Conservation (phyloP, 2,113 vertebrate species). For the Parus major region DNA sequence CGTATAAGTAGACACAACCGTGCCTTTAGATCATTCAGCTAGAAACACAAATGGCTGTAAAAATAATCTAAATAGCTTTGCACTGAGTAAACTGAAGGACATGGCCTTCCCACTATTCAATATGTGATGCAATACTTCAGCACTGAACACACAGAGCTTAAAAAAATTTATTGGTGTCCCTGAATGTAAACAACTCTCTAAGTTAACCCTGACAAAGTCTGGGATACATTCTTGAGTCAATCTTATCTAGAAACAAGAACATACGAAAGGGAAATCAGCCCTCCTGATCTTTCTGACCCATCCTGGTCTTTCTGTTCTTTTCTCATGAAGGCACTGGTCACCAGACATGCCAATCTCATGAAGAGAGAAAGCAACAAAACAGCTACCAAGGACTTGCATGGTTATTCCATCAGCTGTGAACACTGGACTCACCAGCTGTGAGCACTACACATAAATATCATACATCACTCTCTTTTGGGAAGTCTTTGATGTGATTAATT, state of each 20-base stretch:
- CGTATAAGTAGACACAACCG: neutral
- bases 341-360: neutral
- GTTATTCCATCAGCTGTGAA: neutral
- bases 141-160: neutral
- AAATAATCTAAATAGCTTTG: constrained; percentile 14
- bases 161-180: neutral
- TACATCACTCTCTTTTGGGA: neutral
- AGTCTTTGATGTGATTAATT: neutral
- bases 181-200: neutral
- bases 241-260: neutral
- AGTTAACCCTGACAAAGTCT: neutral
- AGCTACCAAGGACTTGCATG: neutral
- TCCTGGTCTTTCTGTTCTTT: neutral
- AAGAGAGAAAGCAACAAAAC: neutral
- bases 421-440: neutral
- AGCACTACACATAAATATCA: neutral
- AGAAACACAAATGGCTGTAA: constrained; percentile 10
- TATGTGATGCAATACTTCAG: neutral
- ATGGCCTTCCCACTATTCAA: neutral
- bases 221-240: neutral
- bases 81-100: neutral
- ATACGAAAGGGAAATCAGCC: neutral
- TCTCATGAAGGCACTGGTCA: neutral
- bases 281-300: neutral
- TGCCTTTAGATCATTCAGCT: neutral